These are phyloP conservation scores for Drosophila paulistorum DNA, from an alignment of 1,140 invertebrate genomes.

Conservation along the genomic window DNA sequence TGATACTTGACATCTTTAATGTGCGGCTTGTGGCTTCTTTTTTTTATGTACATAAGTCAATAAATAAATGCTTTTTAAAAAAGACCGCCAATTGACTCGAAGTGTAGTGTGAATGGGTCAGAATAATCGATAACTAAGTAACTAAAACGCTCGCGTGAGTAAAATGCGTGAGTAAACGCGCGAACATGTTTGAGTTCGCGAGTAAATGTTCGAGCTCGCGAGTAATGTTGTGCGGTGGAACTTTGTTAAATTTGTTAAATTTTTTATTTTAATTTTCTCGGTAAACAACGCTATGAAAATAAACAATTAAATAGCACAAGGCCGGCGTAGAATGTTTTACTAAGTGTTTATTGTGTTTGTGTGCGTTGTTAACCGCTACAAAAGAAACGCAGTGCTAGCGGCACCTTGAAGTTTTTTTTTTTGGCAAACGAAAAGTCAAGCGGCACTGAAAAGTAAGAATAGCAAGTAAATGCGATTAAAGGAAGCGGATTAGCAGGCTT, in stretches of 20 bases:
- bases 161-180: too few relatives aligned
- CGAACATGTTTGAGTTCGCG: too few relatives aligned
- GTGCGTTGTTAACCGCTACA: conserved; percentile 22
- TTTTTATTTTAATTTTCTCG: conserved; percentile 40
- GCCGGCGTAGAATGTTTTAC: conserved; percentile 45
- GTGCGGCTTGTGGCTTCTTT: too few relatives aligned
- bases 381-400: not conserved
- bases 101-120: too few relatives aligned
- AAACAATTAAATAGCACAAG: conserved; percentile 24
- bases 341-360: conserved; percentile 20
- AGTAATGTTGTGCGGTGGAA: too few relatives aligned
- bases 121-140: too few relatives aligned
- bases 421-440: conserved; percentile 38
- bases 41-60: too few relatives aligned
- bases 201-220: too few relatives aligned
- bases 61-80: too few relatives aligned
- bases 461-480: not conserved
- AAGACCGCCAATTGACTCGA: too few relatives aligned
- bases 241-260: conserved; percentile 47
- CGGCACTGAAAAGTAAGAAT: conserved; percentile 39
- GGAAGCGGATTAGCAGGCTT: not conserved
- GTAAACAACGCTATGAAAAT: conserved; percentile 49
- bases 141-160: too few relatives aligned
- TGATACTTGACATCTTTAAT: too few relatives aligned
- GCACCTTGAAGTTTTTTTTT: conserved; percentile 2